Evolutionary conservation across 2,888 invertebrate species (phyloP), one percentile per base, ranked within the genome.

Genomic region (Syrphus vitripennis): DNA sequence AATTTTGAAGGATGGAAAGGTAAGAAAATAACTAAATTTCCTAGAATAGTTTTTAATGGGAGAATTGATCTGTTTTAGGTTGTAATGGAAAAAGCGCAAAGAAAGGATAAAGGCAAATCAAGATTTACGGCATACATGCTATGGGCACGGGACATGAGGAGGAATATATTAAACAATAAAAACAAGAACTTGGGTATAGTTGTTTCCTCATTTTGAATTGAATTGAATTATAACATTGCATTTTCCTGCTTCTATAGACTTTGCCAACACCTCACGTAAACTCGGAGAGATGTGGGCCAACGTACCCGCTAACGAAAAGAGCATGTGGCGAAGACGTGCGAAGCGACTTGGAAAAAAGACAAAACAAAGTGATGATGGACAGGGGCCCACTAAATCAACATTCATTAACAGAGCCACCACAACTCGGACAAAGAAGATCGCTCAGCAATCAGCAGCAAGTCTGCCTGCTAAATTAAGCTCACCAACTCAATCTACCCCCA

Each of bases 231-330:
- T 29, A 29, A 14, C 29, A 19, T 59, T 45, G 10, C 10, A 19
- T 26, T 21, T 14, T 14, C n/a, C 14, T 40, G 4, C 31, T 4
- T 37, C 70, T 69, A 4, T 34, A 94, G 97, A 97, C 93, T 97
- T 97, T 93, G 95, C 96, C 0, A 95, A 95, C 74, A 95, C 97
- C 84, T 97, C 97, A 53, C 96, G 97, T 89, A 94, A 96, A 10
- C 93, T 98, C 12, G 97, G 97, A 42, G 97, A 98, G 91, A 94
- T 98, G 92, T 98, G 98, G 98, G 95, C 97, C 34, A 96, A 96
- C 89, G 96, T 97, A 63, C 94, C 94, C n/a, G 93, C 93, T 84
- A 92, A 93, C 88, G 93, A 96, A 89, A 95, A 96, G 31, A 95
- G 94, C 88, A 93, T 95, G 79, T 97, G 97, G 97, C 95, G 96